Evolutionary conservation across 2,113 vertebrate species (phyloP).

Genomic region (Helogale parvula): DNA sequence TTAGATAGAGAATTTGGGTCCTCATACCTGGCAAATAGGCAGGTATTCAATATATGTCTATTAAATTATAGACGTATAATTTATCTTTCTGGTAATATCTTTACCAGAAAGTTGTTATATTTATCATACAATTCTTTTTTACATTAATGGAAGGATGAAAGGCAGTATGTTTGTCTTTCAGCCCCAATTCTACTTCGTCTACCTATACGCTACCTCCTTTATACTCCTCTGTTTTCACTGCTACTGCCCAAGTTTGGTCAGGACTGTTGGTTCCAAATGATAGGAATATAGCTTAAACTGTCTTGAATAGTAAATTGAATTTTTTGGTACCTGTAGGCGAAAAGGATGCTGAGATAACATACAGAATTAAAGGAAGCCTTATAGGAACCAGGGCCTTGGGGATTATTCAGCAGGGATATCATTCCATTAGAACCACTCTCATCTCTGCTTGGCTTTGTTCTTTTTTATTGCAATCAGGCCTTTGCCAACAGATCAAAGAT

Average conservation of each 20-base stretch:
- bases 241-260: neutral
- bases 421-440: neutral
- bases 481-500: slow-evolving; percentile 21
- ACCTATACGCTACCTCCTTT: neutral
- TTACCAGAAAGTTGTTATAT: neutral
- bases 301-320: neutral
- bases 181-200: neutral
- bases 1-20: neutral
- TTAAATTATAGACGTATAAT: neutral
- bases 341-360: neutral
- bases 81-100: neutral
- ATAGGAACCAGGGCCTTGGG: neutral
- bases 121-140: neutral
- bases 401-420: neutral
- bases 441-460: neutral
- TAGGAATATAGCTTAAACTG: neutral
- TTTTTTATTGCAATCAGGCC: neutral
- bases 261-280: neutral
- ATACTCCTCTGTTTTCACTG: neutral
- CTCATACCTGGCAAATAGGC: neutral
- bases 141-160: neutral
- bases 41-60: slow-evolving; percentile 30
- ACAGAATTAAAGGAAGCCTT: neutral
- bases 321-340: neutral
- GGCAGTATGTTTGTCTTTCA: neutral